These are phyloP conservation scores for Agrochola lychnidis DNA, from an alignment of 2,888 invertebrate species.

Conservation along the genomic window DNA sequence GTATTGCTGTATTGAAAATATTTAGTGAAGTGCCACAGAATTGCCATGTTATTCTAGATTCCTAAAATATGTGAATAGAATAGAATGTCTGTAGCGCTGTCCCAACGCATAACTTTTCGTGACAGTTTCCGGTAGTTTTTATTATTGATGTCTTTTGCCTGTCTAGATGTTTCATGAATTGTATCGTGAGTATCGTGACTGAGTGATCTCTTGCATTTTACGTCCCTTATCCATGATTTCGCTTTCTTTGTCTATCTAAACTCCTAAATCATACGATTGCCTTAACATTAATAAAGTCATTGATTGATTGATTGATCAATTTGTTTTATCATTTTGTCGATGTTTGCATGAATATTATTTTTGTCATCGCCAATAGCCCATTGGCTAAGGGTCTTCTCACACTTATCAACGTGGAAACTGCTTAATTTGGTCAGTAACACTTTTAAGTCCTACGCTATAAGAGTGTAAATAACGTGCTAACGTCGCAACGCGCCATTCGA, in stretches of 20 bases:
- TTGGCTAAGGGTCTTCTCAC: background rate
- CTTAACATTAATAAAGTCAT: conserved; percentile 28
- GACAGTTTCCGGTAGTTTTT: background rate
- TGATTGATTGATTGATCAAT: too few species aligned
- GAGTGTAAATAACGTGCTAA: background rate
- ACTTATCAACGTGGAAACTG: background rate
- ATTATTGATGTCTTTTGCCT: background rate
- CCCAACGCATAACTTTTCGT: background rate
- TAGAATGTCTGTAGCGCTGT: background rate
- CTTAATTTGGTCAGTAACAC: background rate
- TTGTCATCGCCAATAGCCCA: background rate
- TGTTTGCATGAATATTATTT: conserved; percentile 43
- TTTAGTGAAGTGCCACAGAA: background rate
- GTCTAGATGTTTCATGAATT: conserved; percentile 26
- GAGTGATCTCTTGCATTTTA: conserved; percentile 20
- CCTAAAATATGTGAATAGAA: conserved; percentile 1
- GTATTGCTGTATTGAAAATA: background rate
- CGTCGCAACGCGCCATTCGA: too few species aligned
- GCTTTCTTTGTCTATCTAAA: conserved; percentile 40
- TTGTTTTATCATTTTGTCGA: conserved; percentile 35
- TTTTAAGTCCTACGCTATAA: background rate
- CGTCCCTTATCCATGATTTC: conserved; percentile 8
- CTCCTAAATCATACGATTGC: conserved; percentile 15
- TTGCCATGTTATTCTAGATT: background rate
- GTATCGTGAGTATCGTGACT: background rate